Percentiles rank a stretch among this genome's conserved stretches.
phyloP scores from a whole-genome alignment of 2,797 vertebrate species.

The Nyctibius grandis region DNA sequence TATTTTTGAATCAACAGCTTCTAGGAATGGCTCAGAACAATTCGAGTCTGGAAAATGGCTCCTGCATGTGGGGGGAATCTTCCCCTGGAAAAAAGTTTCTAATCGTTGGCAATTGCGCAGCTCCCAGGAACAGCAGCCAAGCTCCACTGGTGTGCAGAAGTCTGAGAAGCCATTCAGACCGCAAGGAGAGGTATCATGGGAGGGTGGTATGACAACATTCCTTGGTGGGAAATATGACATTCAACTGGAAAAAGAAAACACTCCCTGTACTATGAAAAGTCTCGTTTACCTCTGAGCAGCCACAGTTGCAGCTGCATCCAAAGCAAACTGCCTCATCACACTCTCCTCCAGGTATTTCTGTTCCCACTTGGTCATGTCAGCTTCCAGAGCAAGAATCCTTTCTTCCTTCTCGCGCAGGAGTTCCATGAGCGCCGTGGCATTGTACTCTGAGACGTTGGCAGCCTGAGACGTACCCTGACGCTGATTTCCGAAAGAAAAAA shows the following conservation, averaged over 20 bases:
- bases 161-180: not conserved
- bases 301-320: conserved; percentile 93
- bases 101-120: not conserved
- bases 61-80: not conserved
- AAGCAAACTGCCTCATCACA: conserved; percentile 96
- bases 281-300: conserved; percentile 89
- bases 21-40: conserved; percentile 14
- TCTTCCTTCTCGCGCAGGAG: conserved; percentile 96
- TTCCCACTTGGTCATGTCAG: conserved; percentile 99
- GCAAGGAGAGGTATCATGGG: not conserved
- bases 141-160: not conserved
- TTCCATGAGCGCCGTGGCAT: conserved; percentile 88
- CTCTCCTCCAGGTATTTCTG: conserved; percentile 99
- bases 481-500: conserved; percentile 61
- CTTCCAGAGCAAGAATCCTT: conserved; percentile 93
- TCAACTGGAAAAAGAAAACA: conserved; percentile 28
- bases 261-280: not conserved
- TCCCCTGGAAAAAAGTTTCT: not conserved
- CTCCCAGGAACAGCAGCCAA: not conserved
- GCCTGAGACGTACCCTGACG: conserved; percentile 86
- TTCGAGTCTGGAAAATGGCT: not conserved
- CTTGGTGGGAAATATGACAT: not conserved
- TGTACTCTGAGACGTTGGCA: conserved; percentile 82
- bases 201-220: conserved; percentile 1
- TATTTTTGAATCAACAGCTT: conserved; percentile 19